Percentiles rank a stretch among this genome's conserved stretches.
These are phyloP conservation scores for Nymphicus hollandicus DNA, from an alignment of 2,113 vertebrate species.

Conservation along the genomic window DNA sequence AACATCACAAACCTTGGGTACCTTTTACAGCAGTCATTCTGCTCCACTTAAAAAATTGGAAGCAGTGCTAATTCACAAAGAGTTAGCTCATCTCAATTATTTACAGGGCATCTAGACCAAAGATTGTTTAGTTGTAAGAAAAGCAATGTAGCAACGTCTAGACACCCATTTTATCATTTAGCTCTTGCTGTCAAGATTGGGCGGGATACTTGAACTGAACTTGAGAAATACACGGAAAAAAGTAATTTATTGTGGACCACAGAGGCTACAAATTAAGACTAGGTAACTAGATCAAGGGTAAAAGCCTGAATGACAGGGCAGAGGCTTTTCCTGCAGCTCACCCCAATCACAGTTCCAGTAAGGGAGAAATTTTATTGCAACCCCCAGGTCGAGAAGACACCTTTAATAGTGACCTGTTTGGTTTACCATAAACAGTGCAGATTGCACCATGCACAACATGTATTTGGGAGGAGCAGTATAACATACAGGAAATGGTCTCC, in stretches of 20 bases:
- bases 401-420: neutral
- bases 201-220: neutral
- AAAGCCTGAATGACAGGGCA: neutral
- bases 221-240: neutral
- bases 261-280: neutral
- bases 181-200: neutral
- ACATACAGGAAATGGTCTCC: neutral
- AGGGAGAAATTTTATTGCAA: neutral
- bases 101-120: slow-evolving; percentile 10
- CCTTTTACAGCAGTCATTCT: slow-evolving; percentile 12
- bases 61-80: slow-evolving; percentile 38
- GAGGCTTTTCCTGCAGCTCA: neutral
- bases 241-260: neutral
- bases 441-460: neutral
- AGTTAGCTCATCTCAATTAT: slow-evolving; percentile 17
- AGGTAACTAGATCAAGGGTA: neutral
- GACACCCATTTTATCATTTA: slow-evolving; percentile 29
- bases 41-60: slow-evolving; percentile 21
- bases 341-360: neutral
- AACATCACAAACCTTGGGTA: slow-evolving; percentile 25
- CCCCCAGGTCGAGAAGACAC: neutral
- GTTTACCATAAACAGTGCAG: neutral
- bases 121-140: slow-evolving; percentile 22
- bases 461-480: neutral
- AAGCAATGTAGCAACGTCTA: slow-evolving; percentile 28